Evolutionary conservation across 1,140 invertebrate species (phyloP), one percentile per base, ranked within the genome.

Genomic region (Dermatophagoides farinae): DNA sequence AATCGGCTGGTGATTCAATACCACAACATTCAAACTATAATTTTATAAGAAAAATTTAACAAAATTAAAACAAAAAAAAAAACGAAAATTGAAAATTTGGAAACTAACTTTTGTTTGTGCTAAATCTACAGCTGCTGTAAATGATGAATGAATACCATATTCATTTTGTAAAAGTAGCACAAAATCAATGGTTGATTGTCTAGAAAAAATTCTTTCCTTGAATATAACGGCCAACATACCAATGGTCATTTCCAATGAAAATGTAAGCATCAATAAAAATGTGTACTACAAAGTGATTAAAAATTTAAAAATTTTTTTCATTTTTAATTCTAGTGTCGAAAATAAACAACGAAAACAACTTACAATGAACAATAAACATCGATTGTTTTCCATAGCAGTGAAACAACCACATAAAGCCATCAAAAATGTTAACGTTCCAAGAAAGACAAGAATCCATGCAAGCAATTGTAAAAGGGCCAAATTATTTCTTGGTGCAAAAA

Each of bases 11-110:
- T 63, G 80, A 80, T 37, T 79, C 78, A 67, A 88, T 82, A 11
- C 85, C 87, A 70, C 87, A 90, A 67, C 87, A 90, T 60, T 82
- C 76, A 67, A 87, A 82, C 79, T 86, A 69, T 16, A 73, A 73
- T 53, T 52, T 61, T 65, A 65, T 38, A 1, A 41, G 16, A 39
- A 44, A n/a, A 40, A 31, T 31, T 31, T 31, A 2, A 31, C 8
- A 31, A 31, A 31, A 25, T 20, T 20, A 20, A 16, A 57, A 39
- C 1, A 25, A 61, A 46, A 61, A 10, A 20, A 25, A n/a, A 16
- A 44, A 6, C n/a, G 14, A 57, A 57, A 6, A 25, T 22, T 39
- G 20, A n/a, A n/a, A n/a, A 51, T 40, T 37, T 50, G 41, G 53
- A 57, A 55, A 47, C 67, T 71, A 74, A 82, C 80, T 64, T 70